Base-by-base conservation (phyloP, 35 echinoderm and acorn worm genomes). In the Ptychodera flava region DNA sequence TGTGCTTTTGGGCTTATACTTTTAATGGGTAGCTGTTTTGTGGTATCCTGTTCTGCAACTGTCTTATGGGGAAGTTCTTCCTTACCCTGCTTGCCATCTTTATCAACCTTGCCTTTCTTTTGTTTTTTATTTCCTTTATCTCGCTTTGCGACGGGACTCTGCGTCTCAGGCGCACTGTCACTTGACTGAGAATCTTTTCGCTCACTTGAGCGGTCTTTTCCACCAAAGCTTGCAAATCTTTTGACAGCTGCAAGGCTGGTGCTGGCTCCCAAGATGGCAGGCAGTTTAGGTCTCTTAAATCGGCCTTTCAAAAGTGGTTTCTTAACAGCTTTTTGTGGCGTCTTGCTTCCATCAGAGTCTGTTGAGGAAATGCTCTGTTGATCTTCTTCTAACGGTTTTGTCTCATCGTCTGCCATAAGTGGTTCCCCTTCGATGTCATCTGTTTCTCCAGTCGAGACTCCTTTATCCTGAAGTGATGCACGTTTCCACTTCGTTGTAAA, bases 401-500 rank as follows among this genome's bases (percentile, higher is more conserved):
- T 81, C 30, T 36, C 82, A 83, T 36, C 33, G 10, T 83, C 37
- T 30, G 33, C 33, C 37, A 36, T 83, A 15, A 36, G 28, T 37
- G 33, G 12, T 36, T 83, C 37, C 1, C 35, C 22, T 28, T 36
- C 37, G 16, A 30, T n/a, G 10, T 36, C 37, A 81, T 81, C 80
- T 34, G 80, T 31, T 34, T 34, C 35, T 31, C 31, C 80, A 34
- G 80, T 31, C 1, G 82, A 83, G 16, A 30, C 37, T 37, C 33
- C 33, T 83, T 36, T 83, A 30, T 83, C 82, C 2, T 83, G n/a
- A 36, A n/a, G 34, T 83, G 37, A 35, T 1, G 82, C 82, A 14
- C 33, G 82, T 30, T 83, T 83, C 82, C 82, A 83, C 33, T 34
- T 83, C 10, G 82, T 83, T 1, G 82, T 83, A 30, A 36, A 83